Conservation (phyloP, 2,797 vertebrate genomes). For the Gephyroberyx darwinii region DNA sequence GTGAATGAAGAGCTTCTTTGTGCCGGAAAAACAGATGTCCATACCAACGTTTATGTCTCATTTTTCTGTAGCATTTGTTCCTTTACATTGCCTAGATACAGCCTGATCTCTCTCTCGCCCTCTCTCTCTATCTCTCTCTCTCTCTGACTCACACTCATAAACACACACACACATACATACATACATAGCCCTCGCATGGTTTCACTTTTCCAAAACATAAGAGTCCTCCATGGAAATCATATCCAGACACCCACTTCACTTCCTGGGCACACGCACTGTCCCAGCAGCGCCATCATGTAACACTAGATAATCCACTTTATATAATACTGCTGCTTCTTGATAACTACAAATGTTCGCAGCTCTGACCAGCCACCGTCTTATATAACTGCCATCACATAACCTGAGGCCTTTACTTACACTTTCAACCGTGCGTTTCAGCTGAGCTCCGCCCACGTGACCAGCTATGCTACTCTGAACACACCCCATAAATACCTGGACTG, state of each 20-base stretch:
- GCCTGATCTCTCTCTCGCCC: constrained; percentile 38
- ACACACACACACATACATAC: constrained; percentile 50
- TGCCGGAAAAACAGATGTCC: constrained; percentile 56
- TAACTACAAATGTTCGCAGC: constrained; percentile 37
- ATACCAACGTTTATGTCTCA: constrained; percentile 62
- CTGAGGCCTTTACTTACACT: constrained; percentile 43
- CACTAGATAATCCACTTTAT: constrained; percentile 63
- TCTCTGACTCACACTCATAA: constrained; percentile 49
- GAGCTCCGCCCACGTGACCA: constrained; percentile 65
- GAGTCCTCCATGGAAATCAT: constrained; percentile 41
- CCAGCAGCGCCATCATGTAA: constrained; percentile 56
- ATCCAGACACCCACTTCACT: constrained; percentile 53
- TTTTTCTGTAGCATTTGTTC: constrained; percentile 39
- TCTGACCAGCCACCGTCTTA: constrained; percentile 1
- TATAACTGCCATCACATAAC: constrained; percentile 36
- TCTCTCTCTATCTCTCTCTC: constrained; percentile 27
- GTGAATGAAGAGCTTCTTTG: constrained; percentile 76
- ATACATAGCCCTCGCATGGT: constrained; percentile 47
- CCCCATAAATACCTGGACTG: constrained; percentile 64
- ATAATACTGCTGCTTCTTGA: constrained; percentile 53
- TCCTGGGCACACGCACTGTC: constrained; percentile 40
- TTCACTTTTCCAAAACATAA: constrained; percentile 61
- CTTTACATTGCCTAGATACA: constrained; percentile 63
- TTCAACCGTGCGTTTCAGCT: constrained; percentile 37
- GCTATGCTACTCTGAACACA: constrained; percentile 56